Evolutionary conservation across 2,113 vertebrate species (phyloP).

Genomic region (Oxyruncus cristatus): DNA sequence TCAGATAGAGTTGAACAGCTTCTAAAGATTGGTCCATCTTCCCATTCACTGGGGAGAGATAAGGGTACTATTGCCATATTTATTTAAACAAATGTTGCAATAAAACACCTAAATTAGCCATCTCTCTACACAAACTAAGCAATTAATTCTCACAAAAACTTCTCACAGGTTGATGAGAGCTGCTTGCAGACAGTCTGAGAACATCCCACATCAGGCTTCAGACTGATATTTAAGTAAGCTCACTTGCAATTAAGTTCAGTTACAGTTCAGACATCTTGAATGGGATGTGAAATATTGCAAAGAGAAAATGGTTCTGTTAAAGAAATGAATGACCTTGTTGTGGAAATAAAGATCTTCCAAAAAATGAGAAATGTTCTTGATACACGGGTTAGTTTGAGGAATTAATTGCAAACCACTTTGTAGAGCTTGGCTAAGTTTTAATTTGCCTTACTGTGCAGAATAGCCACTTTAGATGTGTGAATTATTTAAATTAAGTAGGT

Average conservation of each 20-base stretch:
- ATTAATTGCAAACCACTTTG: background rate
- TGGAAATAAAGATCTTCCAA: background rate
- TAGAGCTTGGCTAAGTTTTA: background rate
- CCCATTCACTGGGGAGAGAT: conserved; percentile 85
- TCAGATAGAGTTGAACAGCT: conserved; percentile 91
- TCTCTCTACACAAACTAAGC: background rate
- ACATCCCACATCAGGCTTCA: background rate
- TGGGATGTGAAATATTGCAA: background rate
- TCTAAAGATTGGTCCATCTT: conserved; percentile 90
- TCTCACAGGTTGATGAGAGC: background rate
- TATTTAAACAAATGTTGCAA: background rate
- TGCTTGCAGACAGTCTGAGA: background rate
- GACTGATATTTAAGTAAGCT: background rate
- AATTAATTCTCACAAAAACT: background rate
- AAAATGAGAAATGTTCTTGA: background rate
- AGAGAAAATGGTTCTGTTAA: background rate
- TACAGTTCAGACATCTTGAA: background rate
- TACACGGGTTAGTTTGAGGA: background rate
- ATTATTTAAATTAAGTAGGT: background rate
- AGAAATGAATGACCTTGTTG: background rate
- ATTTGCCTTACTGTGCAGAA: background rate
- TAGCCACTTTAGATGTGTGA: background rate
- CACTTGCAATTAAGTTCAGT: background rate
- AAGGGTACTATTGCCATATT: background rate
- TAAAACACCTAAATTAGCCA: background rate